Evolutionary conservation across 2,797 vertebrate species (phyloP).

Genomic region (Silurus lanzhouensis): DNA sequence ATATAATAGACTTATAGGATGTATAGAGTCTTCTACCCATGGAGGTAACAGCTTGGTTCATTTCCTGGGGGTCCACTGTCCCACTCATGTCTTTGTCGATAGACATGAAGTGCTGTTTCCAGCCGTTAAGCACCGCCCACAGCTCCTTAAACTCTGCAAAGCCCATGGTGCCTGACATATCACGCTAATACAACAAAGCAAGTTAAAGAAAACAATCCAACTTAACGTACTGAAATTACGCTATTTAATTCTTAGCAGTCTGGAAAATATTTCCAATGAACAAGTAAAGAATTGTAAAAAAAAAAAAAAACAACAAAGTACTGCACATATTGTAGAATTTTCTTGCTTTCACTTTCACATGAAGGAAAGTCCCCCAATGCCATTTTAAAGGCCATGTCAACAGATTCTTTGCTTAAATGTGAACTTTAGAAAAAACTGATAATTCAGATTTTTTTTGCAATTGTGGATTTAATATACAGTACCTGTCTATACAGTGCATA

Average conservation of each 20-base stretch:
- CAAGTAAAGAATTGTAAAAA: background rate
- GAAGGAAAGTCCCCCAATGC: background rate
- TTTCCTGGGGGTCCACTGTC: slow-evolving; percentile 81
- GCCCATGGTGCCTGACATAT: slow-evolving; percentile 83
- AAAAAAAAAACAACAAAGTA: background rate
- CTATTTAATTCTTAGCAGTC: background rate
- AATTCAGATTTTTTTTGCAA: no score
- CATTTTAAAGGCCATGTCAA: background rate
- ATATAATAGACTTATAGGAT: background rate
- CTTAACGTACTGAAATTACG: background rate
- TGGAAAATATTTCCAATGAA: background rate
- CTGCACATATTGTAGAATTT: background rate
- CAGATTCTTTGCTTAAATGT: background rate
- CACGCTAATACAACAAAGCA: slow-evolving; percentile 69
- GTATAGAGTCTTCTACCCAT: slow-evolving; percentile 73
- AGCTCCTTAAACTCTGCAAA: slow-evolving; percentile 88
- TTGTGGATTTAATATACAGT: background rate
- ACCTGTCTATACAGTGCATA: background rate
- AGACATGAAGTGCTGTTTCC: slow-evolving; percentile 81
- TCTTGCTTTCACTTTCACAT: background rate
- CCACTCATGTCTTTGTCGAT: slow-evolving; percentile 84
- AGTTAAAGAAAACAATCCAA: slow-evolving; percentile 58
- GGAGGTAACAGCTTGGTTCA: slow-evolving; percentile 78
- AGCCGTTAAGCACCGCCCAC: slow-evolving; percentile 77
- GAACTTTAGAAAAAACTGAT: no score